phyloP scores from a whole-genome alignment of 2,888 invertebrate genomes.

The Notodonta dromedarius region DNA sequence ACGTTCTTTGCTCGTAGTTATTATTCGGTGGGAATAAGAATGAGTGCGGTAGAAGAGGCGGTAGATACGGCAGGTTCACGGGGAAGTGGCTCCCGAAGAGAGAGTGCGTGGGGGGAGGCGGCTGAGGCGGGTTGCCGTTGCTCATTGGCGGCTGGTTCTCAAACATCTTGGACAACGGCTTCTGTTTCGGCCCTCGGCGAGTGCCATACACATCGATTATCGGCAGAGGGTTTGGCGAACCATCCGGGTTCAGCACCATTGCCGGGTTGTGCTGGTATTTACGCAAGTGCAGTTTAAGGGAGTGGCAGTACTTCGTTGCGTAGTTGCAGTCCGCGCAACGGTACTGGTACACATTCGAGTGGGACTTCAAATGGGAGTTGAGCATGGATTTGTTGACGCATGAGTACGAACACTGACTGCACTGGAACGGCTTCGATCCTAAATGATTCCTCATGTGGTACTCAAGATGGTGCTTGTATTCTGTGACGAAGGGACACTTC shows the following conservation, averaged over 20 bases:
- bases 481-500: constrained; percentile 98
- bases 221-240: constrained; percentile 93
- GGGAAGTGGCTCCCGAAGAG: constrained; percentile 76
- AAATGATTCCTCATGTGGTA: constrained; percentile 98
- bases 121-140: constrained; percentile 56
- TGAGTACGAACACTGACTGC: constrained; percentile 93
- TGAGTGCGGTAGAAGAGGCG: constrained; percentile 76
- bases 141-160: constrained; percentile 60
- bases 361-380: constrained; percentile 98
- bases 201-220: constrained; percentile 97
- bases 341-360: constrained; percentile 96
- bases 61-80: constrained; percentile 74
- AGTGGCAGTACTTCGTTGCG: constrained; percentile 99
- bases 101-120: constrained; percentile 64
- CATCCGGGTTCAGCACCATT: constrained; percentile 94
- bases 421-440: constrained; percentile 98
- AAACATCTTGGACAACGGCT: constrained; percentile 68
- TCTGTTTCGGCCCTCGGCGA: constrained; percentile 92
- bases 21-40: constrained; percentile 80
- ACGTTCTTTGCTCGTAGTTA: constrained; percentile 67
- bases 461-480: constrained; percentile 99
- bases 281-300: constrained; percentile 96
- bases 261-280: constrained; percentile 96
- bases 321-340: constrained; percentile 97
- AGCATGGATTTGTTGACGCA: constrained; percentile 99